Conservation (phyloP, 1,140 invertebrate genomes). For the Eriosoma lanigerum region DNA sequence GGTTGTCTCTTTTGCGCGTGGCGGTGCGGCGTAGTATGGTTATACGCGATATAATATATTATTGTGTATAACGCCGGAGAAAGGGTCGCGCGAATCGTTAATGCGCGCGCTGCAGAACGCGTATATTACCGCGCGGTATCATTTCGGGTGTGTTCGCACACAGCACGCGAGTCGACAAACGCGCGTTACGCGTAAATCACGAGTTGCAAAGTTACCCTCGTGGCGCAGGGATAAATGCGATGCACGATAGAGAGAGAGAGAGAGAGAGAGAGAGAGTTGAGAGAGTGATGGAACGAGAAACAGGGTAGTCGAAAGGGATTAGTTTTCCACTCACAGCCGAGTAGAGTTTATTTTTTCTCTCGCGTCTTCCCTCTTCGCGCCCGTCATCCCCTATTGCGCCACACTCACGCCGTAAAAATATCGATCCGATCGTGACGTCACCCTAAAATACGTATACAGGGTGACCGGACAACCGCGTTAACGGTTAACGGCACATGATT, state of each 20-base stretch:
- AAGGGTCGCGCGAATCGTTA: slow-evolving; percentile 27
- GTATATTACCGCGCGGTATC: neutral
- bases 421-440: slow-evolving; percentile 45
- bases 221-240: no score
- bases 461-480: no score
- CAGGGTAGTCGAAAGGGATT: neutral
- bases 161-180: neutral
- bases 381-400: neutral
- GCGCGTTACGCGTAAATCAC: neutral
- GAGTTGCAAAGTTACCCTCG: neutral
- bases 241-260: neutral
- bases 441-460: neutral
- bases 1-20: no score
- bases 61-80: neutral
- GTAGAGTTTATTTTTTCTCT: no score
- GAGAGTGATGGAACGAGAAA: no score
- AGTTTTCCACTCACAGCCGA: no score
- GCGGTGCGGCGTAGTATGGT: no score
- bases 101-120: neutral
- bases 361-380: neutral
- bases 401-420: neutral
- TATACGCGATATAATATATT: no score
- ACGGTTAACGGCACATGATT: no score
- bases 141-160: neutral
- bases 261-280: slow-evolving; percentile 10